phyloP scores from a whole-genome alignment of 2,113 vertebrate genomes.

The Melierax canorus region DNA sequence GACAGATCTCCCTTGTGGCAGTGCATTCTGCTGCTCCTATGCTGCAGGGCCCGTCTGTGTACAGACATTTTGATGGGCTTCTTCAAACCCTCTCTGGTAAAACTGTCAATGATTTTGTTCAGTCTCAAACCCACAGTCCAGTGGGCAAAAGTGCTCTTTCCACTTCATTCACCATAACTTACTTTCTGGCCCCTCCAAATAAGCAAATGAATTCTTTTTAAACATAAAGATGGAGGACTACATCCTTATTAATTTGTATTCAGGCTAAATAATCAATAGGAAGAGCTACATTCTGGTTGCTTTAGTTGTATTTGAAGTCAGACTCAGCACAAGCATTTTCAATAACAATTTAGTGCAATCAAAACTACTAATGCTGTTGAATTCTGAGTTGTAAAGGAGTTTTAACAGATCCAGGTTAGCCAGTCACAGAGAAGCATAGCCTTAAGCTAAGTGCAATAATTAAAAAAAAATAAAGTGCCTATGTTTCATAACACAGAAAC shows the following conservation, averaged over 20 bases:
- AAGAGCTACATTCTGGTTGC: not conserved
- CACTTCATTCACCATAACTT: not conserved
- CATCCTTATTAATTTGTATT: not conserved
- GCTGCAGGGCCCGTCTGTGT: not conserved
- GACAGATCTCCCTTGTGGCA: slow-evolving; percentile 33
- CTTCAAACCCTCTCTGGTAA: not conserved
- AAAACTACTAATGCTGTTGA: not conserved
- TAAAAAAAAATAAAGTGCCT: not conserved
- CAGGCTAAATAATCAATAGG: not conserved
- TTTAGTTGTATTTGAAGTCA: not conserved
- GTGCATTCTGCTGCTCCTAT: slow-evolving; percentile 14
- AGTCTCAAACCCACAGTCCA: not conserved
- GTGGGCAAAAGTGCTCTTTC: not conserved
- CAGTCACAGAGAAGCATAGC: not conserved
- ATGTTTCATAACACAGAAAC: not conserved
- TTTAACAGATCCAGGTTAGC: not conserved
- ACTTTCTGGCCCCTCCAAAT: not conserved
- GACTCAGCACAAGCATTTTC: not conserved
- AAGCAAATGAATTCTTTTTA: not conserved
- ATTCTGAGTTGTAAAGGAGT: not conserved
- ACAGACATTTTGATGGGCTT: not conserved
- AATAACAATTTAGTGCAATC: not conserved
- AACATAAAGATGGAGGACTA: not conserved
- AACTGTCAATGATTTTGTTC: not conserved
- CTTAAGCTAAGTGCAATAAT: not conserved